phyloP scores from a whole-genome alignment of 2,888 invertebrate genomes.

The Dryocosmus kuriphilus region DNA sequence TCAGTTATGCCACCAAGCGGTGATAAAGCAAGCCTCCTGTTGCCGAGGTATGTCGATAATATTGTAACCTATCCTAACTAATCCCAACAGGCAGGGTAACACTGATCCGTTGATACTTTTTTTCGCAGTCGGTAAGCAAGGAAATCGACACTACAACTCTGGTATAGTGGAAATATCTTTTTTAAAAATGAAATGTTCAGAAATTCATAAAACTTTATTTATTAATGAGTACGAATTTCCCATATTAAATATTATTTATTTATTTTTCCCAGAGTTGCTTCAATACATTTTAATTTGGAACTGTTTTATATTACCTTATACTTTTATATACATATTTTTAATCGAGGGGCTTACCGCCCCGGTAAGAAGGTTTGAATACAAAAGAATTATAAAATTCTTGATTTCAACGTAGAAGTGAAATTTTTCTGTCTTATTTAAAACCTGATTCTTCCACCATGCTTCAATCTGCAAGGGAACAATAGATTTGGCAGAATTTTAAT shows the following conservation, averaged over 20 bases:
- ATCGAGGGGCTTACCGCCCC: too few relatives aligned
- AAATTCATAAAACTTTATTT: neutral
- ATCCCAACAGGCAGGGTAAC: neutral
- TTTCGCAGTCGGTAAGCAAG: neutral
- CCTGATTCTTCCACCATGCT: too few relatives aligned
- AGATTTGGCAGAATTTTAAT: too few relatives aligned
- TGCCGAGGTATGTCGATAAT: constrained; percentile 84
- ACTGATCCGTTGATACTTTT: neutral
- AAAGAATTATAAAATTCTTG: too few relatives aligned
- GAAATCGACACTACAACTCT: neutral
- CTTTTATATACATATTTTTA: too few relatives aligned
- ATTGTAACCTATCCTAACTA: neutral
- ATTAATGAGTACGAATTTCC: neutral
- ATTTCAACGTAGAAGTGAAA: too few relatives aligned
- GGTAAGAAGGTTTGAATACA: too few relatives aligned
- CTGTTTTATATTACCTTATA: neutral
- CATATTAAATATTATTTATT: neutral
- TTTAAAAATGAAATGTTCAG: neutral
- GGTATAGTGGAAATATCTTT: neutral
- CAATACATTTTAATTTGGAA: neutral
- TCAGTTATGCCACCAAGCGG: constrained; percentile 88
- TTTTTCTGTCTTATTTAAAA: too few relatives aligned
- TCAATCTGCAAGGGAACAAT: too few relatives aligned
- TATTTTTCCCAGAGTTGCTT: neutral
- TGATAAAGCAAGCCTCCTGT: constrained; percentile 86